phyloP scores from a whole-genome alignment of 2,113 vertebrate species.

The Halcyon senegalensis region DNA sequence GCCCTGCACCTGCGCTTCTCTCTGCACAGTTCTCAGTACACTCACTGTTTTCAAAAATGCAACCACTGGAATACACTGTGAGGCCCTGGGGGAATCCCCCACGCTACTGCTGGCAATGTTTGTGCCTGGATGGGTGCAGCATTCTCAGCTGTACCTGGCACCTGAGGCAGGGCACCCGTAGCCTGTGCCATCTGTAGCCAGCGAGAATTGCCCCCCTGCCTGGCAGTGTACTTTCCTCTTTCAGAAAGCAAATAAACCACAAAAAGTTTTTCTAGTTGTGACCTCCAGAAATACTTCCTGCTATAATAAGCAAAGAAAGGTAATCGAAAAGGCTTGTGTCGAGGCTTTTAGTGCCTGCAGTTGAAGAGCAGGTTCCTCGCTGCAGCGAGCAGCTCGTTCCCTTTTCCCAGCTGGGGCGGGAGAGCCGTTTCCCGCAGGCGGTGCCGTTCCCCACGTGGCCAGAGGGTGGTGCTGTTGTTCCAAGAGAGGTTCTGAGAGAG shows the following conservation, averaged over 20 bases:
- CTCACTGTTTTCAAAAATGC: neutral
- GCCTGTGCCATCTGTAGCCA: neutral
- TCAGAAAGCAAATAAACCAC: neutral
- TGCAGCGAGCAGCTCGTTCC: rapidly evolving
- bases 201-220: too few relatives aligned
- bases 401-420: rapidly evolving
- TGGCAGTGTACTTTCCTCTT: neutral
- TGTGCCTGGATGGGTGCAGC: neutral
- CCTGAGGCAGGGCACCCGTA: too few relatives aligned
- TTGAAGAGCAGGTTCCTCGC: rapidly evolving
- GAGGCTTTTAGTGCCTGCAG: too few relatives aligned
- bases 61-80: neutral
- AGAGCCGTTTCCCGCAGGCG: rapidly evolving
- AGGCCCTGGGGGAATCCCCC: neutral
- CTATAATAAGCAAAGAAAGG: neutral
- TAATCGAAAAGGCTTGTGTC: neutral
- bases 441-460: neutral
- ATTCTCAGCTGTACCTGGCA: neutral
- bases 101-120: too few relatives aligned
- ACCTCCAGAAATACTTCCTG: neutral
- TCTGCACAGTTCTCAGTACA: neutral
- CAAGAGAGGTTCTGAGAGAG: neutral
- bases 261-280: neutral
- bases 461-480: neutral
- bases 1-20: too few relatives aligned